phyloP scores from a whole-genome alignment of 2,113 vertebrate species.

The Oophaga pumilio region DNA sequence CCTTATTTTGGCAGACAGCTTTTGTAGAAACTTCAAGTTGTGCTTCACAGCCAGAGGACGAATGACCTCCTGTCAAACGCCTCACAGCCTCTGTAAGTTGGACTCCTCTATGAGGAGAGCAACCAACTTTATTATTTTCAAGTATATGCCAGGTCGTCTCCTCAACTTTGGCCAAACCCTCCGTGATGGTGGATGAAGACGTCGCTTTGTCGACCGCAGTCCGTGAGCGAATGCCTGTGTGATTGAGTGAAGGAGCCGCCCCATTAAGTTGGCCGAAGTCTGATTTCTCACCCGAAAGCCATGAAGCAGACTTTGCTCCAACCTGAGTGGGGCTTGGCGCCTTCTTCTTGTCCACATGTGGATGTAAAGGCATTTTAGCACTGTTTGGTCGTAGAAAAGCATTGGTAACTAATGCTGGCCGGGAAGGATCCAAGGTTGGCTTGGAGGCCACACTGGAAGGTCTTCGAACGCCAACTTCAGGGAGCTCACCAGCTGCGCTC shows the following conservation, averaged over 20 bases:
- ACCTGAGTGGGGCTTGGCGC: constrained; percentile 54
- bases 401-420: constrained; percentile 66
- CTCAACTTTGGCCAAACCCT: constrained; percentile 59
- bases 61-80: constrained; percentile 56
- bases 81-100: constrained; percentile 66
- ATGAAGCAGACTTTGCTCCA: constrained; percentile 47
- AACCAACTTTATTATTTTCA: neutral
- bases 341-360: constrained; percentile 65
- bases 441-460: constrained; percentile 62
- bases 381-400: constrained; percentile 66
- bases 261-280: constrained; percentile 17
- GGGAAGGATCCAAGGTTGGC: constrained; percentile 66
- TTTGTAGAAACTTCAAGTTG: constrained; percentile 12
- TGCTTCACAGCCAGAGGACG: neutral
- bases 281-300: constrained; percentile 43
- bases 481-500: constrained; percentile 60
- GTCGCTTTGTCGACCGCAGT: constrained; percentile 27
- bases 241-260: neutral
- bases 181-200: constrained; percentile 58
- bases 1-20: neutral
- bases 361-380: constrained; percentile 82
- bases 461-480: constrained; percentile 57
- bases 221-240: constrained; percentile 8
- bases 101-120: constrained; percentile 56
- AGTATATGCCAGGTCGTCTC: neutral